These are phyloP conservation scores for Dendrocincla fuliginosa DNA, from an alignment of 2,797 vertebrate genomes.

Conservation along the genomic window DNA sequence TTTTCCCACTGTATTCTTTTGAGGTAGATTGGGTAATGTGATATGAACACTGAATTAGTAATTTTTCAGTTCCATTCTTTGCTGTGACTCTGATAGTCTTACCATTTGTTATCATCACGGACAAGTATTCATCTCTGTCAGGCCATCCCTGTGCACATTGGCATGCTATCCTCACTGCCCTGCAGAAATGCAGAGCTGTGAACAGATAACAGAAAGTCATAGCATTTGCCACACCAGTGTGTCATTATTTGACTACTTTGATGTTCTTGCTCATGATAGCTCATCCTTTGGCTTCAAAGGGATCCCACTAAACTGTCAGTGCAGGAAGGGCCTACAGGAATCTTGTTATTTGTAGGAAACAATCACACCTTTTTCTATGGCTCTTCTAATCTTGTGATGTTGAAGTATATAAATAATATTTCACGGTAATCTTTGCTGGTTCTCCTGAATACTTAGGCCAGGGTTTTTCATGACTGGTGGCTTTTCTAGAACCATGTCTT, in stretches of 20 bases:
- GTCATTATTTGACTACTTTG: background rate
- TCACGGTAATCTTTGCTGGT: background rate
- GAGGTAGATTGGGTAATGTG: background rate
- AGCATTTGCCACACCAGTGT: background rate
- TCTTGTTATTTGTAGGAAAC: background rate
- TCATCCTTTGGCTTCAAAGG: conserved; percentile 30
- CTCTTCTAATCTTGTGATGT: background rate
- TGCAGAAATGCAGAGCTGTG: background rate
- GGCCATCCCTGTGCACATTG: background rate
- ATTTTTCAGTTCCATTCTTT: background rate
- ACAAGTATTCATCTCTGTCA: accelerated
- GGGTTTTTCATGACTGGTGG: background rate
- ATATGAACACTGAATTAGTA: background rate
- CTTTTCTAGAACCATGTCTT: background rate
- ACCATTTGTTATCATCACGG: background rate
- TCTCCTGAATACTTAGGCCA: background rate
- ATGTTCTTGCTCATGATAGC: background rate
- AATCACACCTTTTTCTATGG: background rate
- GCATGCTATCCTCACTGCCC: background rate
- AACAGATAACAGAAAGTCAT: background rate
- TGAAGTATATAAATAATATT: background rate
- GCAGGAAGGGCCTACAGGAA: background rate
- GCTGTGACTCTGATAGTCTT: background rate
- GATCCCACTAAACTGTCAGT: background rate
- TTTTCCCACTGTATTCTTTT: background rate